Evolutionary conservation across 2,888 invertebrate genomes (phyloP).

Genomic region (Gastracanthus pulcherrimus): DNA sequence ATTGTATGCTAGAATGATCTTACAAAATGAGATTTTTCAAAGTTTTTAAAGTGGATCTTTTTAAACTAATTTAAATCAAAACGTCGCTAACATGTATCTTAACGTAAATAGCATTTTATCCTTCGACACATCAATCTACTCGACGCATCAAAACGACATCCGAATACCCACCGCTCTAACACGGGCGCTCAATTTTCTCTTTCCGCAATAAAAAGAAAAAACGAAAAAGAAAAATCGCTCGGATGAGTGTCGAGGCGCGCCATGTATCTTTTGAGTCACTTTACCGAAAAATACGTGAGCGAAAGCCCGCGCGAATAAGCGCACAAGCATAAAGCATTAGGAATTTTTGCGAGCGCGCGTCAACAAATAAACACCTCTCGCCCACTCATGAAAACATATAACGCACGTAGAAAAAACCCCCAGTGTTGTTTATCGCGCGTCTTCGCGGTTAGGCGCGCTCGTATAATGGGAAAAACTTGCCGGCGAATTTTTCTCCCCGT

Average conservation of each 20-base stretch:
- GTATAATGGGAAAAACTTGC: constrained; percentile 28
- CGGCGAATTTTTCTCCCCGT: neutral
- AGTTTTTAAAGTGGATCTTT: no score
- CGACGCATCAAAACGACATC: no score
- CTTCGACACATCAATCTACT: no score
- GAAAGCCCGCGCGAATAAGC: neutral
- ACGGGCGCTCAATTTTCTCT: neutral
- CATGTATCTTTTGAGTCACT: constrained; percentile 50
- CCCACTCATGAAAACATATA: no score
- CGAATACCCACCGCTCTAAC: no score
- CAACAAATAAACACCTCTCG: constrained; percentile 34
- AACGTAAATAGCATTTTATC: no score
- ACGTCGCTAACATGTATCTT: no score
- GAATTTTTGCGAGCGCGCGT: constrained; percentile 33
- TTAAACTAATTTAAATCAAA: no score
- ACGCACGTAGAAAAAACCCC: no score
- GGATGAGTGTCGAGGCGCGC: neutral
- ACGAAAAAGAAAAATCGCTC: neutral
- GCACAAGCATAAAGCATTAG: constrained; percentile 27
- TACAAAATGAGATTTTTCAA: no score
- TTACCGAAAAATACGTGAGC: constrained; percentile 55
- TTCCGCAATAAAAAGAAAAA: neutral
- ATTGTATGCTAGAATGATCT: no score
- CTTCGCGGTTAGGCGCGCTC: neutral
- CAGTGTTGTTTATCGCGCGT: no score